A percentile compares a stretch with the other conserved stretches of the same genome.
phyloP scores from a whole-genome alignment of 1,140 invertebrate genomes.

The Eumaeus atala region DNA sequence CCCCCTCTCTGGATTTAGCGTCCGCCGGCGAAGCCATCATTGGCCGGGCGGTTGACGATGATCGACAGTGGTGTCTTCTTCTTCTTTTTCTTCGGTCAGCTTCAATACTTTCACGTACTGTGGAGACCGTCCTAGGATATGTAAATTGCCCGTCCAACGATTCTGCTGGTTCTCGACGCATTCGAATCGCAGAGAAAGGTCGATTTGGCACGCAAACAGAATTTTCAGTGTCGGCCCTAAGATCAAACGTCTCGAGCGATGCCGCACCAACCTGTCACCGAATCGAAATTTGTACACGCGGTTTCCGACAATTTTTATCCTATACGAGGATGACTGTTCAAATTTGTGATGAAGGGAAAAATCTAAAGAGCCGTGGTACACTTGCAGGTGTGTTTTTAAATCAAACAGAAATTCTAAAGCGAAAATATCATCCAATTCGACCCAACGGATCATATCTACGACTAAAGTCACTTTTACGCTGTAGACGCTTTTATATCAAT shows the following conservation, averaged over 20 bases:
- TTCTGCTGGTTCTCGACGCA: neutral
- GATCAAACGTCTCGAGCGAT: conserved; percentile 5
- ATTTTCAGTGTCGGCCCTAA: neutral
- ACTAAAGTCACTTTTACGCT: neutral
- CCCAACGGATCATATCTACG: conserved; percentile 1
- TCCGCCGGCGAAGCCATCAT: too few species aligned
- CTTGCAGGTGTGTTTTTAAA: conserved; percentile 8
- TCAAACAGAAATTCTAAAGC: conserved; percentile 4
- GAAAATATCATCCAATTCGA: conserved; percentile 1
- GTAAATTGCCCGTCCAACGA: conserved; percentile 1
- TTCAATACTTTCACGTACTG: neutral
- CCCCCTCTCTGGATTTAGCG: neutral
- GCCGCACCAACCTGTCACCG: neutral
- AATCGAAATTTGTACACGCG: conserved; percentile 12
- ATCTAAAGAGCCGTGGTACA: conserved; percentile 7
- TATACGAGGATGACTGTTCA: neutral
- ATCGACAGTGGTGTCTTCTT: conserved; percentile 3
- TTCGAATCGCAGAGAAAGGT: conserved; percentile 1
- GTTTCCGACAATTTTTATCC: conserved; percentile 8
- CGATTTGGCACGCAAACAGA: conserved; percentile 5
- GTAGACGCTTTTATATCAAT: neutral
- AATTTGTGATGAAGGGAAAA: conserved; percentile 7
- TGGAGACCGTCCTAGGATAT: neutral
- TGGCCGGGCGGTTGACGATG: too few species aligned
- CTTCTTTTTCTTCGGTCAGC: conserved; percentile 4